phyloP scores from a whole-genome alignment of 1,140 invertebrate species.

The Drepana arcuata region DNA sequence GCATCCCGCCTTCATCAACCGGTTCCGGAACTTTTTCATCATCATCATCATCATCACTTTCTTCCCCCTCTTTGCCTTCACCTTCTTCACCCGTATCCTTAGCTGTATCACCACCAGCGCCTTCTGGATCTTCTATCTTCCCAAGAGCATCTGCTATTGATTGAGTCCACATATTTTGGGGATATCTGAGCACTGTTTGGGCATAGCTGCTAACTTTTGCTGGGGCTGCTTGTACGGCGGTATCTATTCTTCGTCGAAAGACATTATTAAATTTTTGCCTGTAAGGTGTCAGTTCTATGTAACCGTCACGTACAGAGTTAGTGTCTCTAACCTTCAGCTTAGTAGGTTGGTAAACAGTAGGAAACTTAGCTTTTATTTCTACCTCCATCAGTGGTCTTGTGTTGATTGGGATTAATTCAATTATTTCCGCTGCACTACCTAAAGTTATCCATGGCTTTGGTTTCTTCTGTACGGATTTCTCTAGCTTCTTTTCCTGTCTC shows the following conservation, averaged over 20 bases:
- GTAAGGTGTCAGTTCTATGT: slow-evolving; percentile 74
- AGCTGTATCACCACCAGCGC: slow-evolving; percentile 29
- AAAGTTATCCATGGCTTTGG: slow-evolving; percentile 74
- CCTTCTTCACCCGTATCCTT: slow-evolving; percentile 7
- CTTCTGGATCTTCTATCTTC: slow-evolving; percentile 27
- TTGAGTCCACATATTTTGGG: slow-evolving; percentile 79
- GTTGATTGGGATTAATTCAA: slow-evolving; percentile 66
- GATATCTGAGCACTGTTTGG: slow-evolving; percentile 78
- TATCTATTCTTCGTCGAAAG: slow-evolving; percentile 70
- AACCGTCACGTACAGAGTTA: slow-evolving; percentile 76
- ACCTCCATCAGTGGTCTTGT: slow-evolving; percentile 75
- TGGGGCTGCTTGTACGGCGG: slow-evolving; percentile 67
- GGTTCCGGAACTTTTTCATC: slow-evolving; percentile 22
- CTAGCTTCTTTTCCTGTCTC: slow-evolving; percentile 73
- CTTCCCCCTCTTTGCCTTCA: slow-evolving; percentile 12
- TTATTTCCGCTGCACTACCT: slow-evolving; percentile 78
- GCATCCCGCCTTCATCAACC: slow-evolving; percentile 36
- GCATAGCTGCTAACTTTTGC: slow-evolving; percentile 57
- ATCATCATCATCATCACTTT: slow-evolving; percentile 40
- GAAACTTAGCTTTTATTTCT: slow-evolving; percentile 76
- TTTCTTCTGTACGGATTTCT: slow-evolving; percentile 75
- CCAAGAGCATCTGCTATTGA: slow-evolving; percentile 68
- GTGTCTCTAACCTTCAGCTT: slow-evolving; percentile 67
- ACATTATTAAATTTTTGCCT: slow-evolving; percentile 74
- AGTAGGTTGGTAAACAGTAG: slow-evolving; percentile 63